These are phyloP conservation scores for Malthinus flaveolus DNA, from an alignment of 2,888 invertebrate species.

Conservation along the genomic window DNA sequence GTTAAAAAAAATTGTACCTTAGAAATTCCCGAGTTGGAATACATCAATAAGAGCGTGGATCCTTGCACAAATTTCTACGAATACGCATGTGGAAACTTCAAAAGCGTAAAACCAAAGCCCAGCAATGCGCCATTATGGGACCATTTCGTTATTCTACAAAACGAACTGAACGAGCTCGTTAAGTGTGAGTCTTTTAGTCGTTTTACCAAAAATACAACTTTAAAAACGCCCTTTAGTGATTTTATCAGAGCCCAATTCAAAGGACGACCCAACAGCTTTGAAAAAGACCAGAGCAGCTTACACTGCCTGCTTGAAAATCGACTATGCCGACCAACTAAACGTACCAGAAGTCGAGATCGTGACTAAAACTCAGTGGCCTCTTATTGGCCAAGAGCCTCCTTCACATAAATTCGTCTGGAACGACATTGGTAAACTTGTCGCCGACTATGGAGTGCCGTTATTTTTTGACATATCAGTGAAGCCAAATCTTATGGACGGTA, in stretches of 20 bases:
- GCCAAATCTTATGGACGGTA: conserved; percentile 43
- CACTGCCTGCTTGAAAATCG: conserved; percentile 43
- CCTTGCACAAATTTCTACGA: conserved; percentile 57
- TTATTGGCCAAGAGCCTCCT: conserved; percentile 32
- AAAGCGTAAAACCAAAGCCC: conserved; percentile 50
- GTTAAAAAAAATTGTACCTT: not conserved
- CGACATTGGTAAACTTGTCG: conserved; percentile 45
- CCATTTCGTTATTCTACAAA: conserved; percentile 52
- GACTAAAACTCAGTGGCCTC: conserved; percentile 46
- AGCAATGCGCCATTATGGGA: conserved; percentile 46
- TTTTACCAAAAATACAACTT: no score
- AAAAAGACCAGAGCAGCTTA: conserved; percentile 51
- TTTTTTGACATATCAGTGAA: conserved; percentile 47
- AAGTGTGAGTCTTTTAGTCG: no score
- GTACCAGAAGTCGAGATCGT: conserved; percentile 47
- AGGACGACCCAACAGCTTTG: conserved; percentile 44
- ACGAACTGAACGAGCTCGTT: conserved; percentile 41
- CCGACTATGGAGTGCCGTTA: conserved; percentile 50
- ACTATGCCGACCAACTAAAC: conserved; percentile 38
- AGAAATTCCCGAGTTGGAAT: conserved; percentile 45
- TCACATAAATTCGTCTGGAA: conserved; percentile 42
- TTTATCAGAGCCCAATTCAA: conserved; percentile 32
- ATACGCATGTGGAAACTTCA: conserved; percentile 56
- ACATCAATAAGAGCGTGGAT: conserved; percentile 48
- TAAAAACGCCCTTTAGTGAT: conserved; percentile 45